Evolutionary conservation across 2,797 vertebrate genomes (phyloP).

Genomic region (Liasis olivaceus): DNA sequence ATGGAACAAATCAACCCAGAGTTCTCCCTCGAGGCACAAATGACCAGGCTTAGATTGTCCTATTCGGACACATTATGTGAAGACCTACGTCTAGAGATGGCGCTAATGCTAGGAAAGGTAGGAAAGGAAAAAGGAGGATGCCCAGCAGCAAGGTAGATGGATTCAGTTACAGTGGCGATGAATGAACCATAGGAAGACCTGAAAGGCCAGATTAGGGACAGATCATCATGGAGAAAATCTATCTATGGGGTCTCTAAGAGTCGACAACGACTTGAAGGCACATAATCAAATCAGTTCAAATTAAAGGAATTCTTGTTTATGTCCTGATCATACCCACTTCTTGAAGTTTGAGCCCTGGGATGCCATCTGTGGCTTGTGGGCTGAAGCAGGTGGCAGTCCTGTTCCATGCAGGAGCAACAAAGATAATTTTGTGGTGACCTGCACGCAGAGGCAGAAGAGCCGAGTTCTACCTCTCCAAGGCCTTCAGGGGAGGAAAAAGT

Average conservation of each 20-base stretch:
- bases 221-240: too few relatives aligned
- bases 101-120: too few relatives aligned
- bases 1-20: not conserved
- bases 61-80: not conserved
- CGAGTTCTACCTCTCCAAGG: too few relatives aligned
- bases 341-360: not conserved
- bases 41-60: too few relatives aligned
- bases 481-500: too few relatives aligned
- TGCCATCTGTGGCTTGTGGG: not conserved
- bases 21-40: not conserved
- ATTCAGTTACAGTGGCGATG: too few relatives aligned
- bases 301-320: not conserved
- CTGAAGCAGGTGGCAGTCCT: not conserved
- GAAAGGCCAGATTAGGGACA: too few relatives aligned
- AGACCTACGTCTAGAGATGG: not conserved
- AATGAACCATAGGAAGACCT: too few relatives aligned
- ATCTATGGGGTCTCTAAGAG: not conserved
- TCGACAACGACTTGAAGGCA: not conserved
- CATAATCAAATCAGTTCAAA: not conserved
- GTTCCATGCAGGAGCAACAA: not conserved
- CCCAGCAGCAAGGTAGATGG: too few relatives aligned
- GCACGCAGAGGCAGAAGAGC: too few relatives aligned
- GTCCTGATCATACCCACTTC: not conserved
- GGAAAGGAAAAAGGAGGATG: too few relatives aligned
- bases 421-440: not conserved